These are phyloP conservation scores for Morpho helenor DNA, from an alignment of 2,888 invertebrate species.

Conservation along the genomic window DNA sequence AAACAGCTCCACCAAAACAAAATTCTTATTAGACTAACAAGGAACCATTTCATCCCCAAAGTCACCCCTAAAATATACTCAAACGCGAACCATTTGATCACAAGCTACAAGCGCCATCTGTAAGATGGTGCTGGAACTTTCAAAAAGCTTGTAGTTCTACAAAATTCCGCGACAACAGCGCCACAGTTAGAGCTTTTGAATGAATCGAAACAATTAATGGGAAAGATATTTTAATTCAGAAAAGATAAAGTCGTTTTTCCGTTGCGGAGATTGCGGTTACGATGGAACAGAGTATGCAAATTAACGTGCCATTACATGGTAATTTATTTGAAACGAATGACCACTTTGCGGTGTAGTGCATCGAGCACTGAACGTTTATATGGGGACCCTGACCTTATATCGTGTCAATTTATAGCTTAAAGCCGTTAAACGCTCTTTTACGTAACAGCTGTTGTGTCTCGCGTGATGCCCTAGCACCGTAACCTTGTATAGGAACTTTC, in stretches of 20 bases:
- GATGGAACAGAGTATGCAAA: constrained; percentile 71
- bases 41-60: constrained; percentile 44
- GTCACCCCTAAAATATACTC: constrained; percentile 35
- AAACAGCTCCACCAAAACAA: constrained; percentile 7
- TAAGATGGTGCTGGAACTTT: constrained; percentile 58
- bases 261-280: constrained; percentile 35
- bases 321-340: constrained; percentile 80
- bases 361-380: constrained; percentile 72
- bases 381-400: constrained; percentile 78
- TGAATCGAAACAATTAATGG: constrained; percentile 42
- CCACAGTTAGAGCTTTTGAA: constrained; percentile 62
- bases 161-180: constrained; percentile 50
- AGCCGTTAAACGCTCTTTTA: constrained; percentile 69
- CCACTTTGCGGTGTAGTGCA: constrained; percentile 77
- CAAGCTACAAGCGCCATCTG: constrained; percentile 57
- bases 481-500: constrained; percentile 64
- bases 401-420: constrained; percentile 73
- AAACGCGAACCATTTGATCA: constrained; percentile 37
- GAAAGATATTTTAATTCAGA: constrained; percentile 38
- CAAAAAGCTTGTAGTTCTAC: constrained; percentile 57
- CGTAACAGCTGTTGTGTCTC: constrained; percentile 71
- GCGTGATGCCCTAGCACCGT: constrained; percentile 56
- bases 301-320: constrained; percentile 76
- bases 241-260: constrained; percentile 46
- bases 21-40: constrained; percentile 24